Evolutionary conservation across 2,113 vertebrate genomes (phyloP).

Genomic region (Labeo catla): DNA sequence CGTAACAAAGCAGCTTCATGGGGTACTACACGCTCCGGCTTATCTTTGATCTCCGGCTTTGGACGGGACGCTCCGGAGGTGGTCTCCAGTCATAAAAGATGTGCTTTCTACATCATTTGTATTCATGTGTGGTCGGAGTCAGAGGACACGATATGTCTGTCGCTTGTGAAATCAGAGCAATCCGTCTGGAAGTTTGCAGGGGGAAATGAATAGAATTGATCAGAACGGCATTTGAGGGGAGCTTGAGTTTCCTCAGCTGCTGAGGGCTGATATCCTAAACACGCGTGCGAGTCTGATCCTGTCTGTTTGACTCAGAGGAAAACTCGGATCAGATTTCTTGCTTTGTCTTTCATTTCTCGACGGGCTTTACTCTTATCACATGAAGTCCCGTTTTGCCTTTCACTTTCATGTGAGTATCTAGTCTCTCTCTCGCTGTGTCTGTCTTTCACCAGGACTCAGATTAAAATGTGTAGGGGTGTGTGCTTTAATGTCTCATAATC

Average conservation of each 20-base stretch:
- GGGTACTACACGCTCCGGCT: not conserved
- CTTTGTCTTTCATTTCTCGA: conserved; percentile 68
- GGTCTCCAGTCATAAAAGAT: conserved; percentile 58
- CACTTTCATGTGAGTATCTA: conserved; percentile 19
- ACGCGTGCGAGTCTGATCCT: conserved; percentile 62
- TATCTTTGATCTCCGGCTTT: conserved; percentile 52
- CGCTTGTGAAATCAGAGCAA: conserved; percentile 59
- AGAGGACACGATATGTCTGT: conserved; percentile 52
- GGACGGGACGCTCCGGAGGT: conserved; percentile 27
- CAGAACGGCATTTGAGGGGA: conserved; percentile 65
- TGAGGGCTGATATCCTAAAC: conserved; percentile 63
- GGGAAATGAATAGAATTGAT: conserved; percentile 63
- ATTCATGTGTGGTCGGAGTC: conserved; percentile 63
- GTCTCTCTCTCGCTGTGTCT: conserved; percentile 46
- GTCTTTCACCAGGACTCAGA: not conserved
- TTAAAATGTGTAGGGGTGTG: conserved; percentile 22
- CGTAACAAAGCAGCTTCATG: conserved; percentile 34
- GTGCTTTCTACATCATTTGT: conserved; percentile 61
- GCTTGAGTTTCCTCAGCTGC: conserved; percentile 63
- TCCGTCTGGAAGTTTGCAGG: conserved; percentile 3
- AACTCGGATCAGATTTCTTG: conserved; percentile 68
- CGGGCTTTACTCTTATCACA: conserved; percentile 65
- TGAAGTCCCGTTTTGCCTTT: conserved; percentile 55
- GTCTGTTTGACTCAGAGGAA: conserved; percentile 62
- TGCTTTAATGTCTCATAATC: conserved; percentile 30